Percentiles rank a stretch among this genome's conserved stretches.
These are phyloP conservation scores for Nesidiocoris tenuis DNA, from an alignment of 2,888 invertebrate species.

Conservation along the genomic window DNA sequence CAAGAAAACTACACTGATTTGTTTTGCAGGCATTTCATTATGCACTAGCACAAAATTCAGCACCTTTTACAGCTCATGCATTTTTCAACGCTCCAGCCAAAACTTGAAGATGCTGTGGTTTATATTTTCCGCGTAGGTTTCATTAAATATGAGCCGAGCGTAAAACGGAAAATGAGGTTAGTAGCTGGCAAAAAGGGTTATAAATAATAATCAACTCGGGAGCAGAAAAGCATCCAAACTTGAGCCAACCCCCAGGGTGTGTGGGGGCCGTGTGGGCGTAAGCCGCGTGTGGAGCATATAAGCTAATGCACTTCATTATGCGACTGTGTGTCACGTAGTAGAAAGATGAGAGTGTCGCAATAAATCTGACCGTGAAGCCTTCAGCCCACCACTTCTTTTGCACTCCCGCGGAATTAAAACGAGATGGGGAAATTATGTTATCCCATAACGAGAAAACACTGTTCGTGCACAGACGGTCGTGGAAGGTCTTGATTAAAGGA, in stretches of 20 bases:
- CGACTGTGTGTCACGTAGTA: constrained; percentile 24
- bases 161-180: neutral
- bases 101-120: neutral
- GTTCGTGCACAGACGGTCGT: constrained; percentile 1
- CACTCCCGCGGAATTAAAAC: constrained; percentile 29
- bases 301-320: constrained; percentile 38
- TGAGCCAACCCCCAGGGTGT: neutral
- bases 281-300: neutral
- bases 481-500: constrained; percentile 30
- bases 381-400: neutral
- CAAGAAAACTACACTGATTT: no score
- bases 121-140: neutral
- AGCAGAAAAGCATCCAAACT: neutral
- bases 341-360: constrained; percentile 37
- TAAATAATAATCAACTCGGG: neutral
- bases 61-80: no score
- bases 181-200: neutral
- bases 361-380: constrained; percentile 24
- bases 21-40: no score
- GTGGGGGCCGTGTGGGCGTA: no score
- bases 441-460: constrained; percentile 38
- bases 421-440: constrained; percentile 38
- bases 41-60: no score
- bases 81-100: no score
- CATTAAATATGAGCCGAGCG: neutral